phyloP scores from a whole-genome alignment of 1,140 invertebrate genomes.

The Drosophila malerkotliana region DNA sequence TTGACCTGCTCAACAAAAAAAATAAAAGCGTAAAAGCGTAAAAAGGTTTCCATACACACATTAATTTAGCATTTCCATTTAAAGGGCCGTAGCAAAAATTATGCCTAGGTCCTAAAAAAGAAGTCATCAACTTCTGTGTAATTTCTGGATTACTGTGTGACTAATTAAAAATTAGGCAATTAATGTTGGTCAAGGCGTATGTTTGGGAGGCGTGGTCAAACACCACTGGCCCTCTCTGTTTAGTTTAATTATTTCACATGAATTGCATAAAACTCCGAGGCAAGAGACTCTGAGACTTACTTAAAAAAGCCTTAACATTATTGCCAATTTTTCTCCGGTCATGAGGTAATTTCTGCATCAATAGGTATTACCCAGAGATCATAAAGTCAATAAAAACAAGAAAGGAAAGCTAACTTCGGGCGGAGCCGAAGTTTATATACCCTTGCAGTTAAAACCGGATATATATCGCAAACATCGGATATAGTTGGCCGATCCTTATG shows the following conservation, averaged over 20 bases:
- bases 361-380: conserved; percentile 10
- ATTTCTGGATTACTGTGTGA: conserved; percentile 45
- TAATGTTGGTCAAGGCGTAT: conserved; percentile 49
- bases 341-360: conserved; percentile 26
- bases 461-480: too few relatives aligned
- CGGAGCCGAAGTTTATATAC: too few relatives aligned
- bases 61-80: conserved; percentile 37
- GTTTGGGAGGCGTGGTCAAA: conserved; percentile 5
- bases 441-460: too few relatives aligned
- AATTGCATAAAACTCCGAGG: conserved; percentile 60
- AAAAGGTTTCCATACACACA: conserved; percentile 34
- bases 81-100: conserved; percentile 15
- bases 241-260: conserved; percentile 72
- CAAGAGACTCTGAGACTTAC: conserved; percentile 36
- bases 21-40: conserved; percentile 8
- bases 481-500: too few relatives aligned
- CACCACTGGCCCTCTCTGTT: conserved; percentile 22
- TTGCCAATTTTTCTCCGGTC: conserved; percentile 35
- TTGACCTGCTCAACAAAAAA: conserved; percentile 37
- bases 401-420: too few relatives aligned
- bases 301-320: conserved; percentile 56
- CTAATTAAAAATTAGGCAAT: conserved; percentile 57
- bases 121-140: conserved; percentile 44
- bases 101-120: conserved; percentile 14
- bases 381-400: conserved; percentile 37